phyloP scores from a whole-genome alignment of 2,797 vertebrate genomes.

The Enteromius radiatus region DNA sequence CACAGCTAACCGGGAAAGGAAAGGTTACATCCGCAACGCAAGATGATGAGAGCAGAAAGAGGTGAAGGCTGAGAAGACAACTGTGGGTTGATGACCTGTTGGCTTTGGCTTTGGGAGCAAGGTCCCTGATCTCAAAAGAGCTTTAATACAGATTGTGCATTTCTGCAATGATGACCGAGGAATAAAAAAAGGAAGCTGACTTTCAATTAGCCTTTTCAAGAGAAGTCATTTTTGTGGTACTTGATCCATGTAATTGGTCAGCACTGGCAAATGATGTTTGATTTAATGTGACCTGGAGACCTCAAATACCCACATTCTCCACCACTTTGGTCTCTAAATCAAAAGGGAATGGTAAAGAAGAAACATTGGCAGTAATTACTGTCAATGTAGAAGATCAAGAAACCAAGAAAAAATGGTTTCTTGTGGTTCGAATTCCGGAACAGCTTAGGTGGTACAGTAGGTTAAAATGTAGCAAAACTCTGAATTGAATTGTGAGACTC shows the following conservation, averaged over 20 bases:
- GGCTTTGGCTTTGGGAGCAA: conserved; percentile 24
- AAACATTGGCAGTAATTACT: neutral
- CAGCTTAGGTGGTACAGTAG: too few species aligned
- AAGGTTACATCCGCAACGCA: neutral
- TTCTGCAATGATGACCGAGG: conserved; percentile 8
- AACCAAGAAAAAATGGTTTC: neutral
- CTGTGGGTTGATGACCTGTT: conserved; percentile 33
- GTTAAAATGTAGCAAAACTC: neutral
- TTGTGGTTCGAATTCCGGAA: neutral
- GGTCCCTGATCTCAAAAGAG: conserved; percentile 8
- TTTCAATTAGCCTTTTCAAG: conserved; percentile 40
- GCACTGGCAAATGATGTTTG: conserved; percentile 46
- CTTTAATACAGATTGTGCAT: conserved; percentile 1
- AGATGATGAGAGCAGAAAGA: neutral
- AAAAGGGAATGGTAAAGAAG: neutral
- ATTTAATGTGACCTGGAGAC: conserved; percentile 39
- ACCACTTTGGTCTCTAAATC: neutral
- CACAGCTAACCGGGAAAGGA: neutral
- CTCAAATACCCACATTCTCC: conserved; percentile 14
- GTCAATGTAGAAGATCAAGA: neutral
- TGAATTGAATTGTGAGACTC: neutral
- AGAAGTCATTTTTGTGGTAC: conserved; percentile 38
- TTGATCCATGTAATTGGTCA: conserved; percentile 43
- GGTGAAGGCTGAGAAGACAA: neutral
- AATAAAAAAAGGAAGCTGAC: conserved; percentile 27